Evolutionary conservation across 2,113 vertebrate genomes (phyloP).

Genomic region (Enhydra lutris): DNA sequence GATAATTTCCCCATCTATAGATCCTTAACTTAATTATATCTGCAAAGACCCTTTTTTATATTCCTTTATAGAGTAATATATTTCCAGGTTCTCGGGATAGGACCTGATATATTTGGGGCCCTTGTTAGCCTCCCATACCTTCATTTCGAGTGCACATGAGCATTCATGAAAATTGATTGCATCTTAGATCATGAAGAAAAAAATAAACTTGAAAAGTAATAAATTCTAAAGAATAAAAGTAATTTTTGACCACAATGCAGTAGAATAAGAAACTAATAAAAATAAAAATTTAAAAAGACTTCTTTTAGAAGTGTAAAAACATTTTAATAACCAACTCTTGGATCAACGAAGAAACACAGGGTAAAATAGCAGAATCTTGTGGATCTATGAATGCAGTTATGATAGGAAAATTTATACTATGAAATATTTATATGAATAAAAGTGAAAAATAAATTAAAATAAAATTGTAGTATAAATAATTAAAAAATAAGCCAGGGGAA

Average conservation of each 20-base stretch:
- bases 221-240: not conserved
- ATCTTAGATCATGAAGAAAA: not conserved
- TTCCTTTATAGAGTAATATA: not conserved
- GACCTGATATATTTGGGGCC: not conserved
- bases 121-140: not conserved
- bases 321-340: not conserved
- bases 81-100: not conserved
- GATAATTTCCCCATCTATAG: not conserved
- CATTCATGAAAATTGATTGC: not conserved
- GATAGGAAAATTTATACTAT: not conserved
- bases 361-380: not conserved
- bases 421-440: not conserved
- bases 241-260: not conserved
- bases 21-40: too few species aligned
- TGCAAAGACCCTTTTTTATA: not conserved
- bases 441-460: not conserved
- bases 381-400: not conserved
- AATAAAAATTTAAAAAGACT: not conserved
- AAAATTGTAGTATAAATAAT: not conserved
- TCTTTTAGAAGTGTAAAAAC: not conserved
- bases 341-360: not conserved
- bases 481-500: not conserved
- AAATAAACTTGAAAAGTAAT: not conserved
- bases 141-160: not conserved
- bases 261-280: not conserved